A percentile compares a stretch with the other conserved stretches of the same genome.
Conservation (phyloP, 2,797 vertebrate species). For the Oreonectes daqikongensis region DNA sequence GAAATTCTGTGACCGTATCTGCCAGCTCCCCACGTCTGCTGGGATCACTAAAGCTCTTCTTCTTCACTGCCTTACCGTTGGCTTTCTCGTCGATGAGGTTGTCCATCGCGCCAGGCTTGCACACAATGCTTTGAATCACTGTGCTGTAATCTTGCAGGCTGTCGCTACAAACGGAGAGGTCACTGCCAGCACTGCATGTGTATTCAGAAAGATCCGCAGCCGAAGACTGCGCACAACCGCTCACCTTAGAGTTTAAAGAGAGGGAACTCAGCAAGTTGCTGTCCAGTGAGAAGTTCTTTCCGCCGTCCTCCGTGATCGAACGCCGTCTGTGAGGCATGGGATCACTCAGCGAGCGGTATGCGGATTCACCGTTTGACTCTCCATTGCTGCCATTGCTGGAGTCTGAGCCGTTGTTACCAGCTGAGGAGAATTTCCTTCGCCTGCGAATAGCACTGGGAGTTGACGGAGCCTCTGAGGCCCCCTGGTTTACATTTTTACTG, state of each 20-base stretch:
- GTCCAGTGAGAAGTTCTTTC: constrained; percentile 83
- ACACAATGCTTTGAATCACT: constrained; percentile 90
- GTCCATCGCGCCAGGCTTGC: constrained; percentile 89
- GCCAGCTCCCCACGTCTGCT: constrained; percentile 86
- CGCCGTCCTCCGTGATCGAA: constrained; percentile 78
- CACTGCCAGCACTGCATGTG: constrained; percentile 87
- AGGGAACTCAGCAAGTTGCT: constrained; percentile 93
- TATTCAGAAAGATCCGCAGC: constrained; percentile 74
- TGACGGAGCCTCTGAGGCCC: constrained; percentile 78
- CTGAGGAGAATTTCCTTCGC: constrained; percentile 87
- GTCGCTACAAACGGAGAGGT: constrained; percentile 89
- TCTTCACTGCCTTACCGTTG: constrained; percentile 90
- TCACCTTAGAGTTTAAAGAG: constrained; percentile 80
- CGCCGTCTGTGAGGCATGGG: constrained; percentile 94
- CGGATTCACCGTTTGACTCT: constrained; percentile 78
- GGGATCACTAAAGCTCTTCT: constrained; percentile 96
- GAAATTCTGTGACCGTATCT: constrained; percentile 65
- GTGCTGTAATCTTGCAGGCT: constrained; percentile 85
- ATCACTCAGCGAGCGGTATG: constrained; percentile 92
- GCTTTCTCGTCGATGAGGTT: constrained; percentile 85
- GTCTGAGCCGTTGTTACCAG: constrained; percentile 81
- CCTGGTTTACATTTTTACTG: constrained; percentile 65
- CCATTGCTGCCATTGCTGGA: constrained; percentile 80
- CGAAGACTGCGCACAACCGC: constrained; percentile 71
- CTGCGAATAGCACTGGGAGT: constrained; percentile 86